These are phyloP conservation scores for Anolis sagrei DNA, from an alignment of 2,113 vertebrate species.

Conservation along the genomic window DNA sequence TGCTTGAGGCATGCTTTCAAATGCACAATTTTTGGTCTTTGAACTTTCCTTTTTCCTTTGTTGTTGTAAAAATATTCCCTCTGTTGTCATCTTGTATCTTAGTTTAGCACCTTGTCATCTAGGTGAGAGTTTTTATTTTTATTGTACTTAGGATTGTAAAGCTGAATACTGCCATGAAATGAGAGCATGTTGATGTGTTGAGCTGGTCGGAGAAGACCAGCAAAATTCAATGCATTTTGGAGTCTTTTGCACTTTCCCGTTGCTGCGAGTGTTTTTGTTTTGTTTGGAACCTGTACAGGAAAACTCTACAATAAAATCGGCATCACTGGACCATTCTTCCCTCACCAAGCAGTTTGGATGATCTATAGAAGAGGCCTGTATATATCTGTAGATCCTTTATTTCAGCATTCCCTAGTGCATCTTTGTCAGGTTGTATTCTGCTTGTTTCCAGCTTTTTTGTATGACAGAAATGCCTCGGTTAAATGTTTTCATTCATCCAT, in stretches of 20 bases:
- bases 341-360: background rate
- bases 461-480: background rate
- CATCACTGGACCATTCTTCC: background rate
- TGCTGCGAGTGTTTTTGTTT: background rate
- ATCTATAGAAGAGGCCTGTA: background rate
- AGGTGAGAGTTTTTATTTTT: background rate
- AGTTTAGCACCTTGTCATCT: background rate
- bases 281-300: background rate
- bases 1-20: background rate
- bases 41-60: background rate
- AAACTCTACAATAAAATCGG: background rate
- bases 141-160: background rate
- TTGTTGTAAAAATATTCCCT: too few relatives aligned
- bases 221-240: background rate
- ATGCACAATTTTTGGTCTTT: background rate
- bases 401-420: background rate
- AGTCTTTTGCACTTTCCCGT: background rate
- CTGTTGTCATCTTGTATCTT: background rate
- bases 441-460: background rate
- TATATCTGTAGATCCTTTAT: background rate
- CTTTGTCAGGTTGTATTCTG: background rate
- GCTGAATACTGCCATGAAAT: background rate
- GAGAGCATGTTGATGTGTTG: background rate
- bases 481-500: background rate
- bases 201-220: too few relatives aligned